Evolutionary conservation across 2,888 invertebrate species (phyloP).

Genomic region (Cremastinae sp.): DNA sequence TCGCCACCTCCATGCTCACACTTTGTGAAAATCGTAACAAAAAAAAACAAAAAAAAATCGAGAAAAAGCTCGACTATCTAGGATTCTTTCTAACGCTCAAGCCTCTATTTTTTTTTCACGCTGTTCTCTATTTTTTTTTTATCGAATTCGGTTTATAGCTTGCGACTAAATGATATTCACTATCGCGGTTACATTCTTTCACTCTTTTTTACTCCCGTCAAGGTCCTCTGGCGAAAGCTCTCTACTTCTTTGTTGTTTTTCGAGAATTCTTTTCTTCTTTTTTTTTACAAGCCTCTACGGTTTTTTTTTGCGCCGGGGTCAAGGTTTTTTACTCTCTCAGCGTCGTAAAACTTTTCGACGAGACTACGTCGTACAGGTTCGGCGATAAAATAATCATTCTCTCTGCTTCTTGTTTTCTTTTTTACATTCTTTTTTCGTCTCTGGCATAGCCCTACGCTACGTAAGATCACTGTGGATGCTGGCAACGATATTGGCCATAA

Average conservation of each 20-base stretch:
- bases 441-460: conserved; percentile 37
- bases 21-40: conserved; percentile 13
- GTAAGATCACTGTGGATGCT: conserved; percentile 25
- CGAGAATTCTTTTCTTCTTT: conserved; percentile 24
- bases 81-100: conserved; percentile 55
- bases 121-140: conserved; percentile 24
- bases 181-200: conserved; percentile 35
- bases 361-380: conserved; percentile 28
- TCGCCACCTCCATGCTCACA: conserved; percentile 6
- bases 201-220: conserved; percentile 19
- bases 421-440: conserved; percentile 29
- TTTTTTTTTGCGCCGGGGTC: conserved; percentile 37
- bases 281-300: conserved; percentile 41
- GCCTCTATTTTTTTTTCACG: conserved; percentile 32
- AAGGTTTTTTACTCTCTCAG: conserved; percentile 42
- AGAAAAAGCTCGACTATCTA: conserved; percentile 53
- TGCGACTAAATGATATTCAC: conserved; percentile 25
- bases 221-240: conserved; percentile 55
- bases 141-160: conserved; percentile 17
- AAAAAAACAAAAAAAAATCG: conserved; percentile 38
- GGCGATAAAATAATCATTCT: conserved; percentile 24
- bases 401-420: too few species aligned
- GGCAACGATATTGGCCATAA: conserved; percentile 39
- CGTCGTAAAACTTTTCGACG: conserved; percentile 43
- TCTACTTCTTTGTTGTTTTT: conserved; percentile 50